These are phyloP conservation scores for Hypsibius dujardini DNA, from an alignment of 1,140 invertebrate species.

Conservation along the genomic window DNA sequence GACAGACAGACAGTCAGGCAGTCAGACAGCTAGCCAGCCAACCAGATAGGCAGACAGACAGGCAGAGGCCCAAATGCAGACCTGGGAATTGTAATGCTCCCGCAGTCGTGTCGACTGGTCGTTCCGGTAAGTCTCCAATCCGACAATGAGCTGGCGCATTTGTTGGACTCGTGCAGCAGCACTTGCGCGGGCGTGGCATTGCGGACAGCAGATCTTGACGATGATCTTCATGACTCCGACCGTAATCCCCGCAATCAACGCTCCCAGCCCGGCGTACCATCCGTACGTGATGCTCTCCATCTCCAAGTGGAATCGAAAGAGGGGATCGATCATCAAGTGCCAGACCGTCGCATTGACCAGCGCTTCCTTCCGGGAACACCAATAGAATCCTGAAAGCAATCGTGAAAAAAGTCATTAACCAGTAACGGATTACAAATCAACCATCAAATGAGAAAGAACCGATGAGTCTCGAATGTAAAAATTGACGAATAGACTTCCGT, in stretches of 20 bases:
- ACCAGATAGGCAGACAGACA: too few relatives aligned
- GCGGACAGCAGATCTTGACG: neutral
- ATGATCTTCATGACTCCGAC: neutral
- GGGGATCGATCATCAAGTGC: conserved; percentile 12
- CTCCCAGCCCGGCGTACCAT: conserved; percentile 11
- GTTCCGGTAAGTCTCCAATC: neutral
- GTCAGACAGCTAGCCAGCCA: too few relatives aligned
- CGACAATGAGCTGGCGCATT: neutral
- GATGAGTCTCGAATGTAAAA: too few relatives aligned
- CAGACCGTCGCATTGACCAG: neutral
- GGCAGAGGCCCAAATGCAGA: too few relatives aligned
- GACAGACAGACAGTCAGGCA: neutral
- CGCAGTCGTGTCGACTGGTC: conserved; percentile 7
- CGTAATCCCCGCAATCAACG: neutral
- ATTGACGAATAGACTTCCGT: too few relatives aligned
- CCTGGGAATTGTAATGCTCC: neutral
- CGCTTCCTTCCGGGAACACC: neutral
- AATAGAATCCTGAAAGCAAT: conserved; percentile 3
- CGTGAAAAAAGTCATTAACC: too few relatives aligned
- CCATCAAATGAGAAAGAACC: too few relatives aligned
- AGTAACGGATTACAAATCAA: too few relatives aligned
- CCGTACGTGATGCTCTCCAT: conserved; percentile 14
- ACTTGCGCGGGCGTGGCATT: neutral
- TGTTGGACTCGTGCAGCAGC: too few relatives aligned
- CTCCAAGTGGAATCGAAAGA: neutral